These are phyloP conservation scores for Hemithea aestivaria DNA, from an alignment of 2,888 invertebrate species.

Conservation along the genomic window DNA sequence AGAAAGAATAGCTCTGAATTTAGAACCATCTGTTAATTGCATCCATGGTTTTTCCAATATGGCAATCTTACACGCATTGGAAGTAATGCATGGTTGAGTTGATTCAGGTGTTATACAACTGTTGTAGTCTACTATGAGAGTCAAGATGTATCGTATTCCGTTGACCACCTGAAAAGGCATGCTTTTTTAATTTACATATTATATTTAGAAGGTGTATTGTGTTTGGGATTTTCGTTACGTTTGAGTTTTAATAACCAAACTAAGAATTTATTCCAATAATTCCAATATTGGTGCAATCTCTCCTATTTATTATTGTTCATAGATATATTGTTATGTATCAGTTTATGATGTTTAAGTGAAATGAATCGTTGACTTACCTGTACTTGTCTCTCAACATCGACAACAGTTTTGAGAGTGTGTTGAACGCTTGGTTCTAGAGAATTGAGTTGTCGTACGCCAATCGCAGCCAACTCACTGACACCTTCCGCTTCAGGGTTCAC, in stretches of 20 bases:
- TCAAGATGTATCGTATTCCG: constrained; percentile 79
- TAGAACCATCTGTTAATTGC: constrained; percentile 74
- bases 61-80: constrained; percentile 78
- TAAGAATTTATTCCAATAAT: no score
- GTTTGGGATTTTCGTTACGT: no score
- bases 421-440: constrained; percentile 50
- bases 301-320: no score
- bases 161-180: constrained; percentile 73
- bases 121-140: constrained; percentile 69
- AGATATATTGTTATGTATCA: no score
- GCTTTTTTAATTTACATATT: no score
- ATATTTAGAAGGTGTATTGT: no score
- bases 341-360: no score
- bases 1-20: constrained; percentile 78
- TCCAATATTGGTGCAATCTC: no score
- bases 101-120: constrained; percentile 51
- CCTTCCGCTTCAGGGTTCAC: constrained; percentile 73
- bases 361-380: constrained; percentile 64
- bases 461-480: constrained; percentile 62
- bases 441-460: constrained; percentile 71
- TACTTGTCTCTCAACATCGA: constrained; percentile 78
- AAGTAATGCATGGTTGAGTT: constrained; percentile 43
- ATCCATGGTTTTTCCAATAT: constrained; percentile 84
- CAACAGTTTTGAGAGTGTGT: constrained; percentile 63
- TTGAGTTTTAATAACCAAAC: no score